Percentiles rank a stretch among this genome's conserved stretches.
Evolutionary conservation across 2,888 invertebrate species (phyloP).

Genomic region (Lycophotia porphyrea): DNA sequence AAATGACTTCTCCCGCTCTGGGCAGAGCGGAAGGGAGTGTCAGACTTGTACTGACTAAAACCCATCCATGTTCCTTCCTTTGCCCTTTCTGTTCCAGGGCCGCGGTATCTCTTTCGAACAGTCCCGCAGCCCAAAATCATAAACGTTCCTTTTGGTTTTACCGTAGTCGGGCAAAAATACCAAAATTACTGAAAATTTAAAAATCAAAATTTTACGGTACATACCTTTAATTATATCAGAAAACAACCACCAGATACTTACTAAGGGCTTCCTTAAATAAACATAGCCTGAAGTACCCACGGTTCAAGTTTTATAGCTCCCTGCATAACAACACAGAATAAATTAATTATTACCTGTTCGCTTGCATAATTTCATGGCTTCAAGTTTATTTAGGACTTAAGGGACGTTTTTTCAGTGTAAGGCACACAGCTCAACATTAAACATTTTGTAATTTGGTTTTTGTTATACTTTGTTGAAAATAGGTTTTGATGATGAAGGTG

Average conservation of each 20-base stretch:
- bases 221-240: slow-evolving; percentile 3
- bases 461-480: slow-evolving; percentile 17
- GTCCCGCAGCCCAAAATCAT: too few relatives aligned
- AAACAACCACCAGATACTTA: slow-evolving; percentile 38
- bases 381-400: slow-evolving; percentile 75
- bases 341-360: slow-evolving; percentile 79
- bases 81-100: too few relatives aligned
- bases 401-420: slow-evolving; percentile 63
- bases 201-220: not conserved
- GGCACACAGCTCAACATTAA: slow-evolving; percentile 39
- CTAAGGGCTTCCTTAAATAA: slow-evolving; percentile 71
- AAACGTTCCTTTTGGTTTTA: too few relatives aligned
- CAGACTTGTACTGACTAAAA: too few relatives aligned
- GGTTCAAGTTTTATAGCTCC: slow-evolving; percentile 70
- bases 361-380: slow-evolving; percentile 73
- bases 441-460: slow-evolving; percentile 51
- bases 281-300: slow-evolving; percentile 62
- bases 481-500: slow-evolving; percentile 14
- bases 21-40: too few relatives aligned
- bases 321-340: slow-evolving; percentile 77
- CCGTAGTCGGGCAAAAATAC: not conserved
- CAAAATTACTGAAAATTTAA: not conserved
- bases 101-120: too few relatives aligned
- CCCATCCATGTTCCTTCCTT: too few relatives aligned
- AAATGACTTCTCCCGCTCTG: too few relatives aligned